Conservation (phyloP, 2,888 invertebrate genomes). For the Chrysolina oricalcia region DNA sequence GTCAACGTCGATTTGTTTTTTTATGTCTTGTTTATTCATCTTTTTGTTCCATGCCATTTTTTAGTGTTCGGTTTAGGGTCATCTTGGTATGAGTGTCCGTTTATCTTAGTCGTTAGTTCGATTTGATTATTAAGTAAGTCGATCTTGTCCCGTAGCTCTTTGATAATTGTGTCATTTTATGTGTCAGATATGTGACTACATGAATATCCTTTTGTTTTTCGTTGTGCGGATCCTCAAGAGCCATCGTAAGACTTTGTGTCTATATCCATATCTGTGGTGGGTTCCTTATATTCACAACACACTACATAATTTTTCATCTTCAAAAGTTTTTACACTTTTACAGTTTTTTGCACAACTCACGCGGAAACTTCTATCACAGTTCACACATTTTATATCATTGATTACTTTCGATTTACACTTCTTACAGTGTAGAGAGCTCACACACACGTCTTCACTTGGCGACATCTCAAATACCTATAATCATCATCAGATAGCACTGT, state of each 20-base stretch:
- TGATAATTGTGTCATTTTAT: constrained; percentile 11
- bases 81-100: not conserved
- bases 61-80: not conserved
- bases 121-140: constrained; percentile 1
- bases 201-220: not conserved
- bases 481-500: too few relatives aligned
- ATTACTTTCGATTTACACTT: constrained; percentile 20
- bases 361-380: too few relatives aligned
- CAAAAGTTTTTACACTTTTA: too few relatives aligned
- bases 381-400: too few relatives aligned
- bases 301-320: too few relatives aligned
- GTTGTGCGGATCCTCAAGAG: not conserved
- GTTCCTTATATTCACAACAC: constrained; percentile 4
- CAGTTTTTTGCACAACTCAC: too few relatives aligned
- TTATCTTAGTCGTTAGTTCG: not conserved
- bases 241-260: not conserved
- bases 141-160: constrained; percentile 16
- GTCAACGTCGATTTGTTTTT: too few relatives aligned
- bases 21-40: not conserved
- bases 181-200: not conserved
- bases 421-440: too few relatives aligned
- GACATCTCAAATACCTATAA: too few relatives aligned
- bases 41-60: constrained; percentile 15
- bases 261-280: constrained; percentile 1
- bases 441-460: not conserved